Percentiles rank a stretch among this genome's conserved stretches.
Conservation (phyloP, 2,888 invertebrate species). For the Spilosoma lubricipeda region DNA sequence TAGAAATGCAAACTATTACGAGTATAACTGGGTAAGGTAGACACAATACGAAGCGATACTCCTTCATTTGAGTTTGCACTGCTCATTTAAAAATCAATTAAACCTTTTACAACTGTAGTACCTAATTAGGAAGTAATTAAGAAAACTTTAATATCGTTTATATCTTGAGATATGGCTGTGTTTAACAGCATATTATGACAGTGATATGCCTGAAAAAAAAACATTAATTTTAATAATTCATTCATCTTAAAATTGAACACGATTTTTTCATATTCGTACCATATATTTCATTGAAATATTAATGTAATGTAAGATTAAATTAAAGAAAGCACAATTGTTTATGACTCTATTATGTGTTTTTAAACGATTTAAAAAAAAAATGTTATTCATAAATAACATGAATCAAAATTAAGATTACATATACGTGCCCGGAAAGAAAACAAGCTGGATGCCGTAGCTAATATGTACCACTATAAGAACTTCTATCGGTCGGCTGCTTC, state of each 20-base stretch:
- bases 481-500: background rate
- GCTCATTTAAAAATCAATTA: background rate
- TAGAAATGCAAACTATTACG: background rate
- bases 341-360: background rate
- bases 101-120: background rate
- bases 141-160: slow-evolving; percentile 2
- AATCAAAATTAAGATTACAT: background rate
- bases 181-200: background rate
- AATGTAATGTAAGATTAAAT: background rate
- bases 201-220: background rate
- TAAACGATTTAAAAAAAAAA: too few species aligned
- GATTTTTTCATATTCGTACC: background rate
- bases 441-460: background rate
- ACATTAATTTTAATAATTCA: background rate
- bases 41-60: background rate
- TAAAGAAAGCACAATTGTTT: background rate
- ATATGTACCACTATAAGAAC: background rate
- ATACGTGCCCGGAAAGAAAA: background rate
- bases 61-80: background rate
- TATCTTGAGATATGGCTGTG: background rate
- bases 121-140: background rate
- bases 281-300: background rate
- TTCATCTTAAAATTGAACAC: background rate
- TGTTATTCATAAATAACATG: background rate
- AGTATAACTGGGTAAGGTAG: background rate